These are phyloP conservation scores for Plebejus melissa DNA, from an alignment of 2,888 invertebrate genomes.

Conservation along the genomic window DNA sequence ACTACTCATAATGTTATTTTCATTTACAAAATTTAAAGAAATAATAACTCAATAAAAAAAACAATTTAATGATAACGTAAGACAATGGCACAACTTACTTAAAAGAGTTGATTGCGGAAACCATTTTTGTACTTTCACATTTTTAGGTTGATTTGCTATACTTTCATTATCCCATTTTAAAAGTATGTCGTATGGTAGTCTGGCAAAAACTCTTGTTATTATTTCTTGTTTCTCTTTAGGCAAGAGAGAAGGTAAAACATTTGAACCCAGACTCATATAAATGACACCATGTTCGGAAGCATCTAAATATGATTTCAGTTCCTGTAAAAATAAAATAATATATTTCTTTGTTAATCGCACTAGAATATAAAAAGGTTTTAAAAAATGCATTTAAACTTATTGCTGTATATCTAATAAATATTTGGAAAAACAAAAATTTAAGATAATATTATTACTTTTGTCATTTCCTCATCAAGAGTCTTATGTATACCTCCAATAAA, in stretches of 20 bases:
- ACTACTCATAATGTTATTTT: neutral
- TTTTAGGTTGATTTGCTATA: conserved; percentile 41
- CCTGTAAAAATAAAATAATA: conserved; percentile 41
- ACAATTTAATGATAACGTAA: neutral
- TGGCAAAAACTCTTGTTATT: conserved; percentile 46
- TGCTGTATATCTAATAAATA: neutral
- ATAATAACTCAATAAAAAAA: neutral
- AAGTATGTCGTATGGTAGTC: conserved; percentile 50
- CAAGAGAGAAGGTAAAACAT: conserved; percentile 46
- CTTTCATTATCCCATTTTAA: conserved; percentile 51
- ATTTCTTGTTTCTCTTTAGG: conserved; percentile 39
- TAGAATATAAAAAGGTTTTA: neutral
- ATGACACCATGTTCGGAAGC: conserved; percentile 50
- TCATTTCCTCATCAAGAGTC: conserved; percentile 40
- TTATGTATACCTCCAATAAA: conserved; percentile 50
- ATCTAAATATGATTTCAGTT: conserved; percentile 48
- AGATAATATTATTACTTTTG: conserved; percentile 38
- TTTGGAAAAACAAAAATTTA: neutral
- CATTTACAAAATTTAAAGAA: neutral
- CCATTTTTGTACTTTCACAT: conserved; percentile 51
- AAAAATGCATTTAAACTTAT: neutral
- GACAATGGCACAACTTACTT: conserved; percentile 37
- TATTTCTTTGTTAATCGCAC: neutral
- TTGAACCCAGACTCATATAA: conserved; percentile 57
- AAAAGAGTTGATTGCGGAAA: conserved; percentile 55